phyloP scores from a whole-genome alignment of 2,797 vertebrate genomes.

The Stomatorhinus walkeri region DNA sequence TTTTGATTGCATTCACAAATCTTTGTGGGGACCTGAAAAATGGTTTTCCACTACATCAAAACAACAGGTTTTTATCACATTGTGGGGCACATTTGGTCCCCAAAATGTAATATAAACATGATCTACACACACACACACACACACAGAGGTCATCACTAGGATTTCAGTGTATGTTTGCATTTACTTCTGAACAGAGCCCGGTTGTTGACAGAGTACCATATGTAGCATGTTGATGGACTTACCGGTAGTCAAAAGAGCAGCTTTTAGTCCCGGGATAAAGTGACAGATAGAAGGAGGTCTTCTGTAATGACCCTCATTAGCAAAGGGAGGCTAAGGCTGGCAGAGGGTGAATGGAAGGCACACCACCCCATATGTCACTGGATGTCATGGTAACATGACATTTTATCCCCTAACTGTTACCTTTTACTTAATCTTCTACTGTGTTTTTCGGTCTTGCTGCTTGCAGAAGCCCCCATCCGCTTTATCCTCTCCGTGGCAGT shows the following conservation, averaged over 20 bases:
- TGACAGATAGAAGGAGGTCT: constrained; percentile 30
- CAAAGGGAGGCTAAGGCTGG: neutral
- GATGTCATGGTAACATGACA: constrained; percentile 32
- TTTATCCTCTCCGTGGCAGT: neutral
- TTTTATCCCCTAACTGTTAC: constrained; percentile 11
- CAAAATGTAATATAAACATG: neutral
- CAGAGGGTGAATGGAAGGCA: constrained; percentile 29
- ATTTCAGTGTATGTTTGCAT: neutral
- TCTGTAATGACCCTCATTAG: constrained; percentile 28
- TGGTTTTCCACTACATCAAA: neutral
- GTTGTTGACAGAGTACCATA: neutral
- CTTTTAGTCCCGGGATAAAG: neutral
- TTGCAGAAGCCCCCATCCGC: neutral
- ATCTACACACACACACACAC: neutral
- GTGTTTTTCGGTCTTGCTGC: neutral
- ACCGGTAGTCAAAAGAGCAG: neutral
- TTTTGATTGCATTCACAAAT: neutral
- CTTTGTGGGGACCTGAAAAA: neutral
- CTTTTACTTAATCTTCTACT: neutral
- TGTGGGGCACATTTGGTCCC: neutral
- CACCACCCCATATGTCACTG: constrained; percentile 43
- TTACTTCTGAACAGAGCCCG: neutral
- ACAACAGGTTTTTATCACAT: neutral
- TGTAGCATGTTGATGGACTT: neutral
- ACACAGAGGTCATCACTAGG: neutral